Evolutionary conservation across 2,797 vertebrate genomes (phyloP), one percentile per base, ranked within the genome.

Genomic region (Pachyuromys duprasi): DNA sequence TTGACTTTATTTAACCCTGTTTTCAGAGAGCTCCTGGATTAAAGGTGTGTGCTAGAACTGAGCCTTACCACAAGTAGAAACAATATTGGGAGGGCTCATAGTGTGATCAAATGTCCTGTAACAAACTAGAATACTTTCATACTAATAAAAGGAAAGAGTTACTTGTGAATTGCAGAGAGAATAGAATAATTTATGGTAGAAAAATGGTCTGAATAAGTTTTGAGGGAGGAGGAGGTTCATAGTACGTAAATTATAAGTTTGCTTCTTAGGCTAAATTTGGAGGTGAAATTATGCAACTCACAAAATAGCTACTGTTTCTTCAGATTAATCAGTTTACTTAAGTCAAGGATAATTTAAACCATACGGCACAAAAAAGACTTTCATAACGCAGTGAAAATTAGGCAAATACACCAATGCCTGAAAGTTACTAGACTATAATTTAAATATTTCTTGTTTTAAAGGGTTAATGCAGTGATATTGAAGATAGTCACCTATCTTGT

Each of bases 271-370:
- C 53, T 2, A 67, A 80, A 83, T 83, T 95, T 93, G 55, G 39
- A 94, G 36, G 26, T 36, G n/a, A 70, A 89, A 24, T 67, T 62
- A 93, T 20, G 1, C 74, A 94, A 60, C n/a, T 91, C n/a, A 80
- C 39, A 80, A 93, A 95, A 83, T 42, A 88, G 18, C n/a, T 67
- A 60, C 13, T 60, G 6, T 90, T 83, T 92, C n/a, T 94, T 90
- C 39, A 93, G 67, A 91, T 69, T 88, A 79, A 60, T 75, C 9
- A 49, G 14, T 20, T 60, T 84, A 72, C 13, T 76, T 53, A 95
- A 89, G 39, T 57, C 24, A 74, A 94, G 15, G 67, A 89, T 91
- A 83, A 91, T 91, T 92, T 33, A 67, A 96, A 80, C 60, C 72
- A 63, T n/a, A 17, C 67, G 67, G 12, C n/a, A 63, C 5, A 72